Evolutionary conservation across 2,113 vertebrate genomes (phyloP), one percentile per base, ranked within the genome.

Genomic region (Calonectris borealis): DNA sequence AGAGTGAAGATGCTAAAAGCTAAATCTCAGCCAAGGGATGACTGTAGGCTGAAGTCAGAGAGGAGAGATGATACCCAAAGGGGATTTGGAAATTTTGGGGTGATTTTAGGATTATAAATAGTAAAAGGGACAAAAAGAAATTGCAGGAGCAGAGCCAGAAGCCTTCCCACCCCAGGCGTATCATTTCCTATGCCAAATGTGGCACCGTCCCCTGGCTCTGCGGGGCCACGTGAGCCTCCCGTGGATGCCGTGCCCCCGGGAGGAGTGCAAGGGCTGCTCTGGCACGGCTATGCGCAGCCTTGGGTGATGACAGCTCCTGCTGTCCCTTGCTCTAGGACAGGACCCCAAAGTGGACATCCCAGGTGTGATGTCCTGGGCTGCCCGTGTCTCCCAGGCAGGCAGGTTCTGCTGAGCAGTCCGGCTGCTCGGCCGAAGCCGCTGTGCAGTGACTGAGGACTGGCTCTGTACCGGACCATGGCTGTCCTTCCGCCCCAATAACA

Each of bases 131-230:
- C 44, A 44, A 75, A 88, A 25, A 54, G 17, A 76, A 93, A 82
- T 27, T 12, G 31, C 68, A 83, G 75, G 27, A 77, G 22, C 49
- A 69, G 88, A 57, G 57, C 54, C 80, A 83, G 40, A 78, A 62
- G 69, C 22, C 4, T 92, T 80, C 61, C 65, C 65, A 52, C n/a
- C 57, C 48, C 29, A 32, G 86, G 64, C 0, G 1, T 3, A 13
- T 8, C 2, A 20, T 55, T 92, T 83, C 80, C 49, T 58, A 19
- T 16, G 24, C 21, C 31, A 25, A 42, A 49, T 1, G 36, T 2
- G 3, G 26, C 65, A 29, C 26, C 1, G 0, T 15, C 10, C 46
- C 79, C n/a, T 0, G 0, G 34, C 51, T 64, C 66, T 66, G 62
- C 1, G 4, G 29, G n/a, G 38, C n/a, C n/a, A 20, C 0, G 0